These are phyloP conservation scores for Morus bassanus DNA, from an alignment of 2,797 vertebrate species.

Conservation along the genomic window DNA sequence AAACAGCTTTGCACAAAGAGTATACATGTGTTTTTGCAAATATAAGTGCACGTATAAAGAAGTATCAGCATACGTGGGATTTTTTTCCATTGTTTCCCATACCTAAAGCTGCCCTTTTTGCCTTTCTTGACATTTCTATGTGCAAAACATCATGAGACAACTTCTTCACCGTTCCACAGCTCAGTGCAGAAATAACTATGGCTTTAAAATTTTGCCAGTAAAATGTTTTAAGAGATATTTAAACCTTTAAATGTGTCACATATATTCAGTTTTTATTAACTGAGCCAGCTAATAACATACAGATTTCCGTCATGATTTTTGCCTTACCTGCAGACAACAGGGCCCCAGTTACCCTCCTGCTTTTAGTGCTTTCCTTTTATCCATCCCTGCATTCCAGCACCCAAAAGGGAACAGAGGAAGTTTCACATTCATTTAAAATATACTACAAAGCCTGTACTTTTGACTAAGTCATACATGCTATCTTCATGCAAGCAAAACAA, in stretches of 20 bases:
- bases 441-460: rapidly evolving
- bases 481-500: not conserved
- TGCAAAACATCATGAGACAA: not conserved
- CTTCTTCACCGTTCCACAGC: not conserved
- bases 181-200: not conserved
- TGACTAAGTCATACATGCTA: not conserved
- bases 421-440: not conserved
- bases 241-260: not conserved
- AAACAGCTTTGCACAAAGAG: not conserved
- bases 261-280: not conserved
- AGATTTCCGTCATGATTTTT: not conserved
- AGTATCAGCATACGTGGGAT: not conserved
- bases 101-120: not conserved
- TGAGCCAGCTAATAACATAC: not conserved
- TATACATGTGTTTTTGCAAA: not conserved
- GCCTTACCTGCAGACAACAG: not conserved
- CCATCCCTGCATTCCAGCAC: not conserved
- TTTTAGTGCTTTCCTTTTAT: not conserved
- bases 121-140: not conserved
- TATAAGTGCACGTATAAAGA: not conserved
- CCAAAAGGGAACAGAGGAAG: not conserved
- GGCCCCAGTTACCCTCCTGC: not conserved
- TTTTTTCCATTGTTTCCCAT: not conserved
- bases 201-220: not conserved
- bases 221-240: not conserved